Evolutionary conservation across 1,140 invertebrate genomes (phyloP).

Genomic region (Scaptomyza hsui): DNA sequence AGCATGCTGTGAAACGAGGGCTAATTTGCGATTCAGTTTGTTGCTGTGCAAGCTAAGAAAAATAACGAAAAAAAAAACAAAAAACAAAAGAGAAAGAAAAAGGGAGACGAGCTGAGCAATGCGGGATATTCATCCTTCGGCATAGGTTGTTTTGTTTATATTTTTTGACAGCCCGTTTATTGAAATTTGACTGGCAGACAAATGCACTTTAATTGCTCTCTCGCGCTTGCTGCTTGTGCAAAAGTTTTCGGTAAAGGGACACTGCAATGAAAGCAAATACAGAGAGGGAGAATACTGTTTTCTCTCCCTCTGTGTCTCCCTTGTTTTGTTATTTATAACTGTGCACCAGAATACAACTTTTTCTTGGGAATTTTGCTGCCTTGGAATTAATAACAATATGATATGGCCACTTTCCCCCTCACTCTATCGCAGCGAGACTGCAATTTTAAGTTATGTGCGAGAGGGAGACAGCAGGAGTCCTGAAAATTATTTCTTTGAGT

Average conservation of each 20-base stretch:
- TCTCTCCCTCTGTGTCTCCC: background rate
- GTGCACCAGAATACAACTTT: background rate
- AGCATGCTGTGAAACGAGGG: slow-evolving; percentile 1
- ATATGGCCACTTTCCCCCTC: background rate
- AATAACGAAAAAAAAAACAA: background rate
- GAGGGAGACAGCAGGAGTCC: background rate
- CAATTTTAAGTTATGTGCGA: slow-evolving; percentile 52
- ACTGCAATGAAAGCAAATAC: background rate
- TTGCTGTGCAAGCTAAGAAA: background rate
- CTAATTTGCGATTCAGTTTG: slow-evolving; percentile 2
- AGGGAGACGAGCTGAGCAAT: background rate
- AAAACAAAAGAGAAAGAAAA: too few relatives aligned
- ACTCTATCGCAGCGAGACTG: slow-evolving; percentile 47
- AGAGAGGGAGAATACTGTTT: background rate
- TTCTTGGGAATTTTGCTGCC: background rate
- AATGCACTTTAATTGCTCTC: slow-evolving; percentile 16
- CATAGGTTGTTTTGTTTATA: background rate
- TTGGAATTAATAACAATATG: background rate
- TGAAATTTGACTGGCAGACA: slow-evolving; percentile 42
- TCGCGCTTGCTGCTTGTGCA: background rate
- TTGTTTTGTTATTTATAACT: background rate
- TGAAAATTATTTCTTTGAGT: too few relatives aligned
- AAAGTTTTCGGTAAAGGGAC: background rate
- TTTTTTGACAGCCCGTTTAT: slow-evolving; percentile 13
- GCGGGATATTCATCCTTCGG: background rate